A percentile compares a stretch with the other conserved stretches of the same genome.
Evolutionary conservation across 2,888 invertebrate species (phyloP).

Genomic region (Orthonychiurus folsomi): DNA sequence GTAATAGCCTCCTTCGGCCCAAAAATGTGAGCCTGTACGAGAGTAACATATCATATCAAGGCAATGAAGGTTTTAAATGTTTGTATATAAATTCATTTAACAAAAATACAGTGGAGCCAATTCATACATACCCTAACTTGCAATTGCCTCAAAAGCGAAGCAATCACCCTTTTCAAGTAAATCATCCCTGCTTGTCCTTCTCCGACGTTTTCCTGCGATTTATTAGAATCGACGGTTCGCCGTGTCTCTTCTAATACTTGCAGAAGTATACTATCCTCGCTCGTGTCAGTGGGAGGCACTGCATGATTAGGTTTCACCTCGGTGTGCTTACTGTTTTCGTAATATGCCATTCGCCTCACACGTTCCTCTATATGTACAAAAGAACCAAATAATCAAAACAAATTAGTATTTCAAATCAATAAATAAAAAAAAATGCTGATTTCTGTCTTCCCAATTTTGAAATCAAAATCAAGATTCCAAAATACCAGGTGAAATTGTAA

Average conservation of each 20-base stretch:
- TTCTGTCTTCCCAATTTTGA: too few relatives aligned
- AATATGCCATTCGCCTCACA: background rate
- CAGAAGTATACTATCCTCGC: too few relatives aligned
- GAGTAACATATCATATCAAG: background rate
- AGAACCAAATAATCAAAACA: too few relatives aligned
- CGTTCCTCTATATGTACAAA: background rate
- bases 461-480: too few relatives aligned
- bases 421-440: constrained; percentile 3
- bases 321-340: background rate
- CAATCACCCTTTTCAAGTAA: constrained; percentile 32
- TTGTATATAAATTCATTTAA: constrained; percentile 1
- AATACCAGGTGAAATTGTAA: too few relatives aligned
- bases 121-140: constrained; percentile 35
- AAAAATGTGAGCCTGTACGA: constrained; percentile 32
- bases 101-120: too few relatives aligned
- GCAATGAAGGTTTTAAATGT: constrained; percentile 4
- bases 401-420: too few relatives aligned
- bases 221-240: too few relatives aligned
- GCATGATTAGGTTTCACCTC: too few relatives aligned
- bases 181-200: constrained; percentile 13
- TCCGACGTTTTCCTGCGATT: background rate
- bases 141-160: constrained; percentile 36
- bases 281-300: too few relatives aligned
- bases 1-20: constrained; percentile 39
- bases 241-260: too few relatives aligned